These are phyloP conservation scores for Hippocampus zosterae DNA, from an alignment of 2,113 vertebrate species.

Conservation along the genomic window DNA sequence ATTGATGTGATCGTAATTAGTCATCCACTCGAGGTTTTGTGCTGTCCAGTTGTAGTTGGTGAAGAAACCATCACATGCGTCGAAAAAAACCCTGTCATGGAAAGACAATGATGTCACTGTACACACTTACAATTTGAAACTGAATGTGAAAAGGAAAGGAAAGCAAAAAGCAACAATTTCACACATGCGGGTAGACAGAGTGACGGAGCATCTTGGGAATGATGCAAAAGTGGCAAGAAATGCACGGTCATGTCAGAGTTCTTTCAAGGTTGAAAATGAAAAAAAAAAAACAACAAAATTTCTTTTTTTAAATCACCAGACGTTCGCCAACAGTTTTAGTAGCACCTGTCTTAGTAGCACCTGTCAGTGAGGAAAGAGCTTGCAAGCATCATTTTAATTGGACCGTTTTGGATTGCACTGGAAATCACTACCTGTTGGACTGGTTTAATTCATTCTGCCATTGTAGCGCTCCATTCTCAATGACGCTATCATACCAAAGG, in stretches of 20 bases:
- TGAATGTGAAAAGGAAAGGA: background rate
- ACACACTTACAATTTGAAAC: background rate
- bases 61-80: conserved; percentile 88
- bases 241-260: too few species aligned
- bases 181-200: background rate
- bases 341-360: too few species aligned
- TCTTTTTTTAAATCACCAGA: too few species aligned
- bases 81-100: conserved; percentile 80
- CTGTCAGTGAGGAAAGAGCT: too few species aligned
- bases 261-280: too few species aligned
- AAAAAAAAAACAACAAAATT: too few species aligned
- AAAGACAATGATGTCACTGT: background rate
- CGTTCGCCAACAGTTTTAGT: too few species aligned
- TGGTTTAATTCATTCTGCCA: conserved; percentile 94
- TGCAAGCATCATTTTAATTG: background rate
- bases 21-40: conserved; percentile 73
- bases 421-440: conserved; percentile 74
- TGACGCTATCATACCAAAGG: conserved; percentile 92
- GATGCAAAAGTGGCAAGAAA: too few species aligned
- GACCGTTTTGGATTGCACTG: background rate
- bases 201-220: too few species aligned
- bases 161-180: background rate
- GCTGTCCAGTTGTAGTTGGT: conserved; percentile 97
- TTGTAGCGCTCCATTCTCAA: conserved; percentile 69
- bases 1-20: conserved; percentile 45